Evolutionary conservation across 2,113 vertebrate genomes (phyloP).

Genomic region (Nettapus auritus): DNA sequence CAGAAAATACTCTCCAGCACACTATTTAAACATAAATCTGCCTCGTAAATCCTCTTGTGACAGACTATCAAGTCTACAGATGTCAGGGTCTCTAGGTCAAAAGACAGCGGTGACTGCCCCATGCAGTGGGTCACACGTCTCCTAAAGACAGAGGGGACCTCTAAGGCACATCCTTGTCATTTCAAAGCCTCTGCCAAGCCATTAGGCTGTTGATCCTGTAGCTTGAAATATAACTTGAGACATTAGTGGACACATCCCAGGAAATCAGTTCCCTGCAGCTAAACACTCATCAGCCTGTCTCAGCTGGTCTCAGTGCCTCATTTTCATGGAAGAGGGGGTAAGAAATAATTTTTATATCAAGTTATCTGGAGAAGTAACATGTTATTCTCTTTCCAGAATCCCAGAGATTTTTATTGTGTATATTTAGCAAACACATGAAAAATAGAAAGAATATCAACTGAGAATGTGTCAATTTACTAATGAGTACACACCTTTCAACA

Average conservation of each 20-base stretch:
- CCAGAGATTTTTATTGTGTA: background rate
- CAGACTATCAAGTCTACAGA: background rate
- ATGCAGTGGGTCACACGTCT: constrained; percentile 19
- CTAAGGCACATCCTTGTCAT: background rate
- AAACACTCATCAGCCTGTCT: constrained; percentile 23
- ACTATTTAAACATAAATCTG: constrained; percentile 26
- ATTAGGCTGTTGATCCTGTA: background rate
- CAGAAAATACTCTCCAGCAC: background rate
- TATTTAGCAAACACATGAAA: background rate
- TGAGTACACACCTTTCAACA: background rate
- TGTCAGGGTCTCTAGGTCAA: constrained; percentile 44
- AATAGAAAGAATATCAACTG: background rate
- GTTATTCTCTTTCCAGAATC: background rate
- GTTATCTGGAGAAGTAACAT: background rate
- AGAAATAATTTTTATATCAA: background rate
- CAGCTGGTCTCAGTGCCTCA: background rate
- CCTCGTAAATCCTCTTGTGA: background rate
- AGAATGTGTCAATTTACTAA: background rate
- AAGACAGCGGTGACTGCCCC: background rate
- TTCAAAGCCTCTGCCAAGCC: background rate
- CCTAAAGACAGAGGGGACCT: background rate
- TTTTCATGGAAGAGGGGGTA: background rate
- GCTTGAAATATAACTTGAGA: constrained; percentile 33
- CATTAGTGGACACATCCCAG: background rate
- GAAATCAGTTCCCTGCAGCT: background rate